Evolutionary conservation across 2,113 vertebrate genomes (phyloP).

Genomic region (Daubentonia madagascariensis): DNA sequence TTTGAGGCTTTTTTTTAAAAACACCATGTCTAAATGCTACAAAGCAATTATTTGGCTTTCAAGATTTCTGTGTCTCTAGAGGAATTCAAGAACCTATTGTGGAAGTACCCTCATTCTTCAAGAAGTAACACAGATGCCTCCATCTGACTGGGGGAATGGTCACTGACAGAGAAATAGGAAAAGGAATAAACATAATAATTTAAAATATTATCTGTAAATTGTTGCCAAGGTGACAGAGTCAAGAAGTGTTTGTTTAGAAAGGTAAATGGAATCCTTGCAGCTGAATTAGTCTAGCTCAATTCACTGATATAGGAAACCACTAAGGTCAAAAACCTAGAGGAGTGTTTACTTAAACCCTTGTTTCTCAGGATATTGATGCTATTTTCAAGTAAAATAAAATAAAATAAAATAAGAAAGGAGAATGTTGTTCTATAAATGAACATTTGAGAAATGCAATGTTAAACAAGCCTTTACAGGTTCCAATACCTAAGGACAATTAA

Average conservation of each 20-base stretch:
- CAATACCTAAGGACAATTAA: neutral
- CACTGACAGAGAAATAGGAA: neutral
- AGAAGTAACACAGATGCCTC: neutral
- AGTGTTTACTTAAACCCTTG: neutral
- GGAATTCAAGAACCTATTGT: neutral
- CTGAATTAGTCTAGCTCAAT: neutral
- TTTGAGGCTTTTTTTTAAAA: neutral
- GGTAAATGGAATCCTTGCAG: neutral
- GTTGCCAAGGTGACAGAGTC: neutral
- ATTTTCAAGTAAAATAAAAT: neutral
- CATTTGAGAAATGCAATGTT: neutral
- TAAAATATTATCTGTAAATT: neutral
- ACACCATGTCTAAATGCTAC: neutral
- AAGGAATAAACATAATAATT: neutral
- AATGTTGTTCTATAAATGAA: neutral
- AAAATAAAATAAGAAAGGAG: neutral
- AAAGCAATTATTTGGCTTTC: neutral
- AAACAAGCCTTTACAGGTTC: neutral
- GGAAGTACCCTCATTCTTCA: neutral
- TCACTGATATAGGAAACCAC: neutral
- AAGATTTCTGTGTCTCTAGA: neutral
- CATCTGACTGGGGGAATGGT: neutral
- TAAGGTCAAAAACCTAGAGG: neutral
- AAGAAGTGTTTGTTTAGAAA: neutral
- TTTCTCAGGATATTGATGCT: neutral